Evolutionary conservation across 2,888 invertebrate genomes (phyloP), one percentile per base, ranked within the genome.

Genomic region (Pyrrhosoma nymphula): DNA sequence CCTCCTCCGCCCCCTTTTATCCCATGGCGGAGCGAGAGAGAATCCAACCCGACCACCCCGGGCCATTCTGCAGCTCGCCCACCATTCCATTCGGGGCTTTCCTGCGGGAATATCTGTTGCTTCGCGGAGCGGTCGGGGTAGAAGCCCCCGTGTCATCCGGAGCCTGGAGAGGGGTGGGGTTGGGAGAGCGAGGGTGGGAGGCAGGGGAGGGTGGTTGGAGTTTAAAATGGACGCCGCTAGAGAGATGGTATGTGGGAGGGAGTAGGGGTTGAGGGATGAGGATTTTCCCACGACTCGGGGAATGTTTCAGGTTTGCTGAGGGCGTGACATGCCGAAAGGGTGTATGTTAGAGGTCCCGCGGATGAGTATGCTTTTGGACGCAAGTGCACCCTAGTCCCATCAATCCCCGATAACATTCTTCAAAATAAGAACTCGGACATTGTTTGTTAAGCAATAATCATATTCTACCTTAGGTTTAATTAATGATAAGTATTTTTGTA

Each of bases 71-170:
- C 26, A 26, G 69, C n/a, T 18, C 60, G 16, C 60, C 69, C 69
- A 3, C 69, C n/a, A 69, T 69, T 69, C 82, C 82, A 35, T 18
- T 82, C 82, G 30, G 35, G 82, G 82, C 35, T 82, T 18, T 82
- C 82, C 82, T 35, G 30, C 35, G 82, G 82, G 82, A 82, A 82
- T 82, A 82, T 82, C 82, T 82, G 82, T 82, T 82, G 82, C 82
- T 82, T 82, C 82, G 30, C 35, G 82, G 12, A 26, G 30, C 14
- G 82, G 30, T 14, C 0, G 10, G 82, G 82, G n/a, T 69, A 26
- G 18, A 69, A 23, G 69, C 69, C 69, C 69, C 18, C 60, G 69
- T 26, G 69, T 69, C 69, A 69, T n/a, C 1, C n/a, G 1, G 69
- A 26, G 23, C 10, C 10, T n/a, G n/a, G n/a, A n/a, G n/a, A 23